phyloP scores from a whole-genome alignment of 2,888 invertebrate genomes.

The Calephelis perditalis region DNA sequence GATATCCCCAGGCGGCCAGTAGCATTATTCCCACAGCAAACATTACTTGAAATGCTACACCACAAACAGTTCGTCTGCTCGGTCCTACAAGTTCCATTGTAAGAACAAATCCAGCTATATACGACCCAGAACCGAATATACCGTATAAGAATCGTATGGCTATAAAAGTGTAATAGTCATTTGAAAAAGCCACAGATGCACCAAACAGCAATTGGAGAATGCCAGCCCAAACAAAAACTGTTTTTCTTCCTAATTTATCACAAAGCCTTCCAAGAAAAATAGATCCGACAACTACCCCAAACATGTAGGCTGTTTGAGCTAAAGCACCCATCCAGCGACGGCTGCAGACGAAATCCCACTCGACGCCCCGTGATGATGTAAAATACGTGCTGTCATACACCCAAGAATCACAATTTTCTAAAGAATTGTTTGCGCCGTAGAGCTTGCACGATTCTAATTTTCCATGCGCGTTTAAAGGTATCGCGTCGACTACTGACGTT shows the following conservation, averaged over 20 bases:
- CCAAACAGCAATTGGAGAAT: slow-evolving; percentile 84
- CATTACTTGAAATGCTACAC: slow-evolving; percentile 87
- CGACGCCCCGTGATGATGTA: slow-evolving; percentile 85
- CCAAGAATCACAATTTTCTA: slow-evolving; percentile 73
- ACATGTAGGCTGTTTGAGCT: slow-evolving; percentile 88
- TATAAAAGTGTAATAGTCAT: slow-evolving; percentile 85
- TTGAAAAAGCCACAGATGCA: slow-evolving; percentile 85
- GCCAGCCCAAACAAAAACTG: slow-evolving; percentile 87
- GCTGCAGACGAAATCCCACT: slow-evolving; percentile 91
- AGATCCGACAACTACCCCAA: slow-evolving; percentile 89
- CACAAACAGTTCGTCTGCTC: slow-evolving; percentile 87
- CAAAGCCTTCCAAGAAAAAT: slow-evolving; percentile 87
- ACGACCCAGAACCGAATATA: slow-evolving; percentile 89
- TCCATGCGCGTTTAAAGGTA: slow-evolving; percentile 78
- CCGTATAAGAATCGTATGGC: slow-evolving; percentile 84
- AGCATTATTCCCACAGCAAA: slow-evolving; percentile 90
- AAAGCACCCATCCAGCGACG: slow-evolving; percentile 89
- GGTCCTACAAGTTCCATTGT: slow-evolving; percentile 92
- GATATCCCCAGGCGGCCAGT: slow-evolving; percentile 88
- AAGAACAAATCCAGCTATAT: slow-evolving; percentile 82
- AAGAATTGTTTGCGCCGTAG: slow-evolving; percentile 57
- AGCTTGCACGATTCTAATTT: slow-evolving; percentile 81
- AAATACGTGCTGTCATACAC: slow-evolving; percentile 86
- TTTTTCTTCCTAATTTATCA: slow-evolving; percentile 88
- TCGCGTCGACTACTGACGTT: slow-evolving; percentile 66